These are phyloP conservation scores for Brachionus manjavacas DNA, from an alignment of 1,140 invertebrate genomes.

Conservation along the genomic window DNA sequence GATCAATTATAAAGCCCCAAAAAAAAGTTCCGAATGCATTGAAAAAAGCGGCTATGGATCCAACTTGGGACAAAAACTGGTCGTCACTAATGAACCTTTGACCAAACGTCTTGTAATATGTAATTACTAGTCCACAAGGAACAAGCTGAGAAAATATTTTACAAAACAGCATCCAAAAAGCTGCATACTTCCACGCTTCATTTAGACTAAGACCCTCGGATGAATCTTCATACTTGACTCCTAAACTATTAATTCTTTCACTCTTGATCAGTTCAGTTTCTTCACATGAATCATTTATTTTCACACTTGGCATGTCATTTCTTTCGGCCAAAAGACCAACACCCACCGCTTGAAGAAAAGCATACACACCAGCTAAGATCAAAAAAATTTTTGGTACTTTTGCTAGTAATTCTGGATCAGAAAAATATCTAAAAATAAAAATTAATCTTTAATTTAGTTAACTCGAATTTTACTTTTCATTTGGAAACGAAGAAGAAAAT, in stretches of 20 bases:
- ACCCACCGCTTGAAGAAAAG: constrained; percentile 52
- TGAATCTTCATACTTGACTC: constrained; percentile 43
- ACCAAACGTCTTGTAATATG: constrained; percentile 54
- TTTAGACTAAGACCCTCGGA: neutral
- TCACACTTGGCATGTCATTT: constrained; percentile 35
- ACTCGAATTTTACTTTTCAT: neutral
- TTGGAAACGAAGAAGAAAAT: neutral
- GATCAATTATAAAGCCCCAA: constrained; percentile 58
- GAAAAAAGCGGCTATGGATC: constrained; percentile 58
- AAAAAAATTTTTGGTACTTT: constrained; percentile 55
- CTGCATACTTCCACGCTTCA: neutral
- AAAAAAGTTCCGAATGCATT: constrained; percentile 58
- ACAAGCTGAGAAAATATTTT: constrained; percentile 29
- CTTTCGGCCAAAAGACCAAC: constrained; percentile 21
- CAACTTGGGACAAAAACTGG: constrained; percentile 57
- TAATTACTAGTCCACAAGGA: neutral
- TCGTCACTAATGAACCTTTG: constrained; percentile 59
- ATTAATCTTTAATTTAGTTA: neutral
- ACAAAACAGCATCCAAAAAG: constrained; percentile 35
- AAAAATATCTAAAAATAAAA: constrained; percentile 53
- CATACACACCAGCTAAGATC: constrained; percentile 53
- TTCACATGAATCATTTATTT: neutral
- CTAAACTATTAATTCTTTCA: constrained; percentile 42
- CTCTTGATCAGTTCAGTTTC: neutral
- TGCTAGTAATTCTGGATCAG: constrained; percentile 49